These are phyloP conservation scores for Axea sp. DNA, from an alignment of 2,888 invertebrate genomes.

Conservation along the genomic window DNA sequence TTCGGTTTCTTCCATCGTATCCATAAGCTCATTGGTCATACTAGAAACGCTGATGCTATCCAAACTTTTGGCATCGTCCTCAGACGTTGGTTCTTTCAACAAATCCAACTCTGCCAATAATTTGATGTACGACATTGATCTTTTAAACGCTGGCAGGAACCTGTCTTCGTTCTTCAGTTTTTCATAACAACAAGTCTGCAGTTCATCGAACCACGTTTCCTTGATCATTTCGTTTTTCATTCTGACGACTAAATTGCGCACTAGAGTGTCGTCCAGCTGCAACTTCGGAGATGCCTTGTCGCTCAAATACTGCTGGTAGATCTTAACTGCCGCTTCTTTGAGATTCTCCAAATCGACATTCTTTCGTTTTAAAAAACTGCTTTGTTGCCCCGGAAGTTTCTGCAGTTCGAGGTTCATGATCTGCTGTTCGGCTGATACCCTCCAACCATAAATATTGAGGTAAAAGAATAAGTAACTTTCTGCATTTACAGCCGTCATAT, in stretches of 20 bases:
- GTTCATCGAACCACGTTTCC: conserved; percentile 91
- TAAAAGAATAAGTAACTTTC: conserved; percentile 89
- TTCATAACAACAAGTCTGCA: conserved; percentile 86
- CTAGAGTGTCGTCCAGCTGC: conserved; percentile 82
- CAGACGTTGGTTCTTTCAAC: conserved; percentile 81
- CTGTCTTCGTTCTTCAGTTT: conserved; percentile 82
- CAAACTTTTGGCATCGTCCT: conserved; percentile 82
- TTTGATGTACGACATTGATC: conserved; percentile 84
- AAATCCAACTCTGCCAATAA: conserved; percentile 87
- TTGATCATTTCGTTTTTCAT: conserved; percentile 84
- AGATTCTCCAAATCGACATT: conserved; percentile 78
- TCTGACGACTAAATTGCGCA: conserved; percentile 82
- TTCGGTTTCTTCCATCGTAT: conserved; percentile 62
- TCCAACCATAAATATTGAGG: conserved; percentile 85
- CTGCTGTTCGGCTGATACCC: conserved; percentile 86
- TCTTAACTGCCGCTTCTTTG: conserved; percentile 86
- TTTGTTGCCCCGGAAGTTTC: conserved; percentile 76
- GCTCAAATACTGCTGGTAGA: conserved; percentile 88
- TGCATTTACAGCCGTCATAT: conserved; percentile 85
- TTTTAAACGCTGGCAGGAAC: conserved; percentile 84
- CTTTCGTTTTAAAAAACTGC: conserved; percentile 66
- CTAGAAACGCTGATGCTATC: conserved; percentile 81
- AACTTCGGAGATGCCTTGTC: conserved; percentile 85
- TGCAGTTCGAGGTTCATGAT: conserved; percentile 82
- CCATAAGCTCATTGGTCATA: conserved; percentile 73